Evolutionary conservation across 2,797 vertebrate genomes (phyloP), one percentile per base, ranked within the genome.

Genomic region (Cuculus canorus): DNA sequence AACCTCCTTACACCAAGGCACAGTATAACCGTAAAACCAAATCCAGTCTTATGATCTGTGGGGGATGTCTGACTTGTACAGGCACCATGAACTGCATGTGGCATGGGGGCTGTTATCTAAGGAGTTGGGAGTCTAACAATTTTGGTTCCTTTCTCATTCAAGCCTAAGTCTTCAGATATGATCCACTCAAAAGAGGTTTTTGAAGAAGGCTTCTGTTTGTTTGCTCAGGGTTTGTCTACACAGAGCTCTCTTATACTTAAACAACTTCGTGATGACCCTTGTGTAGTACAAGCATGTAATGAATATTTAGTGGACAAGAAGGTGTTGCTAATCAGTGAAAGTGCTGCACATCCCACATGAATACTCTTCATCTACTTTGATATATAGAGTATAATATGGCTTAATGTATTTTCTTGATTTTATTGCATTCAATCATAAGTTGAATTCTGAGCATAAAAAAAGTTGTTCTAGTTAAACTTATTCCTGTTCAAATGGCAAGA

Each of bases 1-100:
- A 52, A 32, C 25, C 63, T 64, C 63, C 60, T 86, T 6, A 3
- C 33, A 19, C 19, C 39, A 76, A 35, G 30, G 22, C 24, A 37
- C 11, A 15, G 8, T 13, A 24, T 28, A 19, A n/a, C 35, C 50
- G 12, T 35, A 35, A 63, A 54, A 23, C 7, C 43, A 45, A 7
- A n/a, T 47, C 16, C 41, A 39, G 37, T n/a, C 25, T 50, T 47
- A 9, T 1, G 4, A 11, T 2, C 15, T 24, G 14, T 21, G 8
- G 21, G 27, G 50, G 19, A 75, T 37, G 15, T 12, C 18, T 32
- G 11, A 11, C 1, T 10, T 76, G 59, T 70, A 53, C 23, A 63
- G 66, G 21, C 30, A 43, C 24, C 18, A 0, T 8, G 52, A 59
- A 30, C 9, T 2, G 1, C 5, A 0, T 2, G 2, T 54, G 47